Percentiles rank a stretch among this genome's conserved stretches.
These are phyloP conservation scores for Leucoptera coffeella DNA, from an alignment of 2,888 invertebrate genomes.

Conservation along the genomic window DNA sequence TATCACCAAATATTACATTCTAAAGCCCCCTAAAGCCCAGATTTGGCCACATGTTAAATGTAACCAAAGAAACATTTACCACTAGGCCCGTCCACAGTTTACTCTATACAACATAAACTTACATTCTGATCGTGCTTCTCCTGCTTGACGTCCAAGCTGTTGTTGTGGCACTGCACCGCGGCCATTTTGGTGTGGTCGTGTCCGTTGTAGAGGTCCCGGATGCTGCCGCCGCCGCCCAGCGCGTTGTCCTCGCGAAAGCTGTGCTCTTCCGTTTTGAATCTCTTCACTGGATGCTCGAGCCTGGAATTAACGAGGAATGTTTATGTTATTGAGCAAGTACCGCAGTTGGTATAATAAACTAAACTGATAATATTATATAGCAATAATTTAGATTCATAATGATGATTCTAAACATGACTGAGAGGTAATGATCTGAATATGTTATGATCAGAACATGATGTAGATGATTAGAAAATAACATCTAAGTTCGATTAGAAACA, in stretches of 20 bases:
- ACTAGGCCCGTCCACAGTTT: no score
- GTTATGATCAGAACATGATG: no score
- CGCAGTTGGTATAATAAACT: no score
- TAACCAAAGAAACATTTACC: no score
- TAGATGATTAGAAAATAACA: no score
- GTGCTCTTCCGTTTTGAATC: constrained; percentile 61
- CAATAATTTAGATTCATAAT: no score
- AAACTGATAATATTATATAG: neutral
- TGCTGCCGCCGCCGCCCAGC: constrained; percentile 15
- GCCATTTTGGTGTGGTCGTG: constrained; percentile 51
- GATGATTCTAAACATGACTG: neutral
- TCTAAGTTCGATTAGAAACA: no score
- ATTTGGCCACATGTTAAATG: no score
- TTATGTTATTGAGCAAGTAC: no score
- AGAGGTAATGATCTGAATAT: constrained; percentile 14
- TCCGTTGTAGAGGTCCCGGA: constrained; percentile 56
- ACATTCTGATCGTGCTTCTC: constrained; percentile 28
- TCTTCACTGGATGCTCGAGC: constrained; percentile 88
- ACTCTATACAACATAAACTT: neutral
- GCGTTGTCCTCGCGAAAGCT: constrained; percentile 28
- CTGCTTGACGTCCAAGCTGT: constrained; percentile 58
- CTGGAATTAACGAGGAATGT: no score
- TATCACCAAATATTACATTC: no score
- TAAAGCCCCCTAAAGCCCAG: no score
- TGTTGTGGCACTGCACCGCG: constrained; percentile 19